Evolutionary conservation across 2,797 vertebrate genomes (phyloP).

Genomic region (Hippocampus kuda): DNA sequence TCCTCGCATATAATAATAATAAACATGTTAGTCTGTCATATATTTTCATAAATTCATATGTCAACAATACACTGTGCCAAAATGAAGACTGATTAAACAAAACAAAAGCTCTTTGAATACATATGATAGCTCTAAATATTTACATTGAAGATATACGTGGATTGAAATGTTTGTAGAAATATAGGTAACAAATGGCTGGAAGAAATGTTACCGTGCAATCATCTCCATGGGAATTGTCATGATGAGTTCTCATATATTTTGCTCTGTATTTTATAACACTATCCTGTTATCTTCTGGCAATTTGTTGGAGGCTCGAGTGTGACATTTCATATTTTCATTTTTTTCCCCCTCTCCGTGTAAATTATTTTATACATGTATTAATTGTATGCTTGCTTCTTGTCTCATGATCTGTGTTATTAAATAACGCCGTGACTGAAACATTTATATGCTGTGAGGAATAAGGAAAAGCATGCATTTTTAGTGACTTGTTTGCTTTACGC

Average conservation of each 20-base stretch:
- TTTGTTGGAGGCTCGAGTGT: background rate
- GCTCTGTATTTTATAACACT: slow-evolving; percentile 34
- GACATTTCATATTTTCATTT: slow-evolving; percentile 2
- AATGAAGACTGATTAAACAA: slow-evolving; percentile 50
- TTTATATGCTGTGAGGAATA: slow-evolving; percentile 65
- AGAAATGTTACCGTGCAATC: background rate
- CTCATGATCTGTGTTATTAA: slow-evolving; percentile 28
- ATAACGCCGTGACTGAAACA: slow-evolving; percentile 51
- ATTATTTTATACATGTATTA: slow-evolving; percentile 3
- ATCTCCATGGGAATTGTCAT: background rate
- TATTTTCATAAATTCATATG: slow-evolving; percentile 7
- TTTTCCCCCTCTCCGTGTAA: background rate
- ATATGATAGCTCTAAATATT: slow-evolving; percentile 42
- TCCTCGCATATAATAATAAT: background rate
- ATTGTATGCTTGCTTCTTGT: slow-evolving; percentile 33
- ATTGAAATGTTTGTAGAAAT: slow-evolving; percentile 44
- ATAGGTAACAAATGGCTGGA: slow-evolving; percentile 17
- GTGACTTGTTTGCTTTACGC: slow-evolving; percentile 1
- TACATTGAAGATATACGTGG: slow-evolving; percentile 35
- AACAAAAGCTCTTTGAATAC: slow-evolving; percentile 51
- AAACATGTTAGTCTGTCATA: background rate
- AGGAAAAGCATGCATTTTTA: slow-evolving; percentile 46
- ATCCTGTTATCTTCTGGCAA: background rate
- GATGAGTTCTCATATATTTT: background rate
- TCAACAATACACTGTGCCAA: slow-evolving; percentile 55